Percentiles rank a stretch among this genome's conserved stretches.
Evolutionary conservation across 2,888 invertebrate species (phyloP).

Genomic region (Scrobipalpa costella): DNA sequence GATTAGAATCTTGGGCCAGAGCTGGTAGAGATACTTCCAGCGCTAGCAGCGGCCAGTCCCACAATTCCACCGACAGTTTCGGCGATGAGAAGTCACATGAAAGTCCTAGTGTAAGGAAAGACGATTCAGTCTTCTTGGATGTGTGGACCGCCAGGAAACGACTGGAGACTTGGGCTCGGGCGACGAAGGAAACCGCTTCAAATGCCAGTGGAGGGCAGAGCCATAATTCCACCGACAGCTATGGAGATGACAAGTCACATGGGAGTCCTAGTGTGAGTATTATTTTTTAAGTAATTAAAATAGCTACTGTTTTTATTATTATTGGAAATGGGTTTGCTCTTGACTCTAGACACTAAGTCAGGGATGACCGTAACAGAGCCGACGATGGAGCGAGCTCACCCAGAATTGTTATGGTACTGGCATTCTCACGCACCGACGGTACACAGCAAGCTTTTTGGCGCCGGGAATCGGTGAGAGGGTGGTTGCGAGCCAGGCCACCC

Average conservation of each 20-base stretch:
- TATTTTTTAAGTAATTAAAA: background rate
- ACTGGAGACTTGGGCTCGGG: constrained; percentile 88
- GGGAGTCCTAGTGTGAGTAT: constrained; percentile 66
- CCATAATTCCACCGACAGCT: constrained; percentile 78
- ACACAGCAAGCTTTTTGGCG: no score
- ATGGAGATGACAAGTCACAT: constrained; percentile 74
- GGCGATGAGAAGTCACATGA: constrained; percentile 76
- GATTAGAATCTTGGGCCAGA: constrained; percentile 88
- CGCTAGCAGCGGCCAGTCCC: constrained; percentile 79
- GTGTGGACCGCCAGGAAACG: constrained; percentile 90
- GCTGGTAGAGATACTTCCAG: constrained; percentile 85
- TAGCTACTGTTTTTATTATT: no score
- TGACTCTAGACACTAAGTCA: no score
- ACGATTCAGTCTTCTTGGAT: constrained; percentile 83
- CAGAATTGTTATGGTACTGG: no score
- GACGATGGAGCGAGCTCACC: no score
- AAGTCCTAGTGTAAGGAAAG: constrained; percentile 58
- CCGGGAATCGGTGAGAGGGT: no score
- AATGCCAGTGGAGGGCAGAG: constrained; percentile 80
- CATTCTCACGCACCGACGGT: no score
- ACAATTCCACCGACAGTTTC: constrained; percentile 77
- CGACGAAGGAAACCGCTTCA: constrained; percentile 85
- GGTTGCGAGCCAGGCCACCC: no score
- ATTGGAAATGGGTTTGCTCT: no score
- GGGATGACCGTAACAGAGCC: no score